A percentile compares a stretch with the other conserved stretches of the same genome.
Evolutionary conservation across 2,888 invertebrate genomes (phyloP).

Genomic region (Nomada goodeniana): DNA sequence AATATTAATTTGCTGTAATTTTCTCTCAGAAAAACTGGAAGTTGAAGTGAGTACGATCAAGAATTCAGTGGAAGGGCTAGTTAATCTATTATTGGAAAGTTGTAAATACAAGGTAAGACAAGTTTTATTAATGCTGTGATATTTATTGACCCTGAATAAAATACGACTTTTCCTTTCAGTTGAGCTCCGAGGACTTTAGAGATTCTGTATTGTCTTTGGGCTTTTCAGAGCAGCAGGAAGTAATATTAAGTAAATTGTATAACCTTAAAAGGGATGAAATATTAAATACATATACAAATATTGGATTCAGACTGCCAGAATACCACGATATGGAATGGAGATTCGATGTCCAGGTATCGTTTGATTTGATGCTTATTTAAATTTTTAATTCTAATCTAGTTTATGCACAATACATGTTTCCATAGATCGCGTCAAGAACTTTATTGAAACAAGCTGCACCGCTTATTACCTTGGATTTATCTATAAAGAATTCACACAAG

Average conservation of each 20-base stretch:
- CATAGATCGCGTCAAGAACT: constrained; percentile 87
- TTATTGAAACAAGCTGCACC: constrained; percentile 87
- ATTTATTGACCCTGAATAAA: neutral
- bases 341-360: constrained; percentile 87
- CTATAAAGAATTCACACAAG: constrained; percentile 82
- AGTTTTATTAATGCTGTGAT: neutral
- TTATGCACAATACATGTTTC: neutral
- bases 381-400: constrained; percentile 9
- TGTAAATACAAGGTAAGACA: constrained; percentile 88
- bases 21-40: constrained; percentile 86
- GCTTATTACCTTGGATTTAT: constrained; percentile 86
- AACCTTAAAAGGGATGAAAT: constrained; percentile 86
- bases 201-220: constrained; percentile 85
- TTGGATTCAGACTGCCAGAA: constrained; percentile 84
- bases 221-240: constrained; percentile 87
- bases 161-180: constrained; percentile 76
- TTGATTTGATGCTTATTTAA: neutral
- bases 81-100: constrained; percentile 90
- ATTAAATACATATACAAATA: constrained; percentile 84
- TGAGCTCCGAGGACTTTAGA: constrained; percentile 85
- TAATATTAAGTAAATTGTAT: constrained; percentile 87
- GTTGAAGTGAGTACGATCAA: constrained; percentile 86
- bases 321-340: constrained; percentile 89
- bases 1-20: neutral
- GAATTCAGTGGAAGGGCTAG: constrained; percentile 89